Conservation (phyloP, 2,797 vertebrate species). For the Gouania willdenowi region DNA sequence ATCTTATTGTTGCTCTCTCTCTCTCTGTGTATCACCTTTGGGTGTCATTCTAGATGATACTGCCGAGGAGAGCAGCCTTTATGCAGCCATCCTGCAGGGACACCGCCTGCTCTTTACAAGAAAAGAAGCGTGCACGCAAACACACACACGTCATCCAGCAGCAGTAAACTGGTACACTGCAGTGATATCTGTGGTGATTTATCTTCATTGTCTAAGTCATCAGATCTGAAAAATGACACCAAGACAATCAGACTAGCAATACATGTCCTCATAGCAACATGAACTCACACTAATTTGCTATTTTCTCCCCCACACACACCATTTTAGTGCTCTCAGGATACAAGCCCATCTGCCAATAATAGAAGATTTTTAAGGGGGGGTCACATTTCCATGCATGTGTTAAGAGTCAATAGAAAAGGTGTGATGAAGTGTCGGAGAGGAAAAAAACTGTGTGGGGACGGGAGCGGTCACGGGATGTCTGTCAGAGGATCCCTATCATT, state of each 20-base stretch:
- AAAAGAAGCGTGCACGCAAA: constrained; percentile 35
- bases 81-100: constrained; percentile 56
- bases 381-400: constrained; percentile 13
- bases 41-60: constrained; percentile 64
- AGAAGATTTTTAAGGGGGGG: constrained; percentile 17
- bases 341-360: constrained; percentile 21
- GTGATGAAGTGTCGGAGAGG: constrained; percentile 22
- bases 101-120: constrained; percentile 60
- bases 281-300: constrained; percentile 19
- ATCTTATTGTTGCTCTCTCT: too few relatives aligned
- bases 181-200: constrained; percentile 28
- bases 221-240: constrained; percentile 40
- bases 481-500: constrained; percentile 14
- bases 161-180: constrained; percentile 32
- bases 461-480: constrained; percentile 24
- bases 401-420: neutral
- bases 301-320: constrained; percentile 17
- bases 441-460: constrained; percentile 1
- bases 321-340: constrained; percentile 37
- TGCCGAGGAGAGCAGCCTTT: constrained; percentile 53
- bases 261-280: constrained; percentile 36
- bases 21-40: constrained; percentile 65
- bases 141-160: too few relatives aligned
- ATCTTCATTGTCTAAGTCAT: constrained; percentile 57
- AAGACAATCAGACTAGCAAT: constrained; percentile 26